phyloP scores from a whole-genome alignment of 2,797 vertebrate species.

The Microchirus variegatus region DNA sequence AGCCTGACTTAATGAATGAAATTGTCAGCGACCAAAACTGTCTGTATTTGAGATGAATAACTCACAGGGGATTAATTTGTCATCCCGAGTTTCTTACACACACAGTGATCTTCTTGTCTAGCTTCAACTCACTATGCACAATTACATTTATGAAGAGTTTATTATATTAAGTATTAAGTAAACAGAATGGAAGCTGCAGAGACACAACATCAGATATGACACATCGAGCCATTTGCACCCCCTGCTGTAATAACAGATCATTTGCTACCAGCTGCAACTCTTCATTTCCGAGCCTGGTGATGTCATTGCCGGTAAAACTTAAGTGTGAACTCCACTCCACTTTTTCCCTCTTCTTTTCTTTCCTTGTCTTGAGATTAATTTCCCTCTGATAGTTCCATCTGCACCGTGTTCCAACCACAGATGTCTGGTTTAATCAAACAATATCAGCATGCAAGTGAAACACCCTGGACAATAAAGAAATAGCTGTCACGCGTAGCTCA shows the following conservation, averaged over 20 bases:
- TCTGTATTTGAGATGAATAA: conserved; percentile 52
- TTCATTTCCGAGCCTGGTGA: conserved; percentile 36
- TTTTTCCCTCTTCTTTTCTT: background rate
- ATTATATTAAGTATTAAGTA: background rate
- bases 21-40: conserved; percentile 51
- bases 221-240: background rate
- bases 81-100: conserved; percentile 29
- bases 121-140: conserved; percentile 11
- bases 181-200: conserved; percentile 4
- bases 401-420: conserved; percentile 35
- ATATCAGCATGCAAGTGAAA: conserved; percentile 67
- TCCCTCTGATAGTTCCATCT: conserved; percentile 54
- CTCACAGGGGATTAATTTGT: conserved; percentile 45
- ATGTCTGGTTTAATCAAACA: conserved; percentile 65
- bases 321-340: conserved; percentile 26
- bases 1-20: conserved; percentile 55
- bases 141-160: conserved; percentile 4
- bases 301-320: conserved; percentile 56
- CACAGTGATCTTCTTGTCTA: conserved; percentile 17
- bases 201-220: background rate
- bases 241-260: conserved; percentile 27
- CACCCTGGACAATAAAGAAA: conserved; percentile 53
- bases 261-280: conserved; percentile 35
- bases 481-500: conserved; percentile 58
- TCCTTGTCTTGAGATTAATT: conserved; percentile 42